Evolutionary conservation across 2,888 invertebrate species (phyloP).

Genomic region (Drosophila ezoana): DNA sequence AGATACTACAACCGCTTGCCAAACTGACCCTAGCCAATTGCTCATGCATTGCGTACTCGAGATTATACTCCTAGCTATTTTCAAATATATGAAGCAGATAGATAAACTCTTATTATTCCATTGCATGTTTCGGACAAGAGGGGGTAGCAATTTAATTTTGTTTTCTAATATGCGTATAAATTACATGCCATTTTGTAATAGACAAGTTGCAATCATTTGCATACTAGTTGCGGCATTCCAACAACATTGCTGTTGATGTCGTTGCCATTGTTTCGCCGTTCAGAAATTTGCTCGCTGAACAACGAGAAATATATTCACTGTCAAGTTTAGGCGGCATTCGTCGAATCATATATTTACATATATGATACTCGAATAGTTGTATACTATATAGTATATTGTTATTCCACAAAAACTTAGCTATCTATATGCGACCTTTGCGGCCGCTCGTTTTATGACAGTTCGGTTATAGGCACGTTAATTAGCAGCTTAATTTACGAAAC

Average conservation of each 20-base stretch:
- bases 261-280: constrained; percentile 31
- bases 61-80: constrained; percentile 24
- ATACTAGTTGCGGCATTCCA: constrained; percentile 32
- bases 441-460: constrained; percentile 40
- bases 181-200: constrained; percentile 48
- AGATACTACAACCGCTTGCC: constrained; percentile 1
- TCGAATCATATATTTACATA: constrained; percentile 18
- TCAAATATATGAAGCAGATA: constrained; percentile 18
- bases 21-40: constrained; percentile 68
- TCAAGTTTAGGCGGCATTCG: constrained; percentile 39
- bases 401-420: constrained; percentile 13
- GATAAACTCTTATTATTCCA: constrained; percentile 3
- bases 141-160: constrained; percentile 7
- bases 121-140: neutral
- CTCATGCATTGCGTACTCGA: constrained; percentile 39
- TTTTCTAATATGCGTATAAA: constrained; percentile 44
- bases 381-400: constrained; percentile 5
- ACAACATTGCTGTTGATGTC: constrained; percentile 22
- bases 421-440: constrained; percentile 43
- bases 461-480: constrained; percentile 35
- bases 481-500: constrained; percentile 35
- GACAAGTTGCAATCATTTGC: constrained; percentile 54
- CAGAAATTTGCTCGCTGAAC: constrained; percentile 23
- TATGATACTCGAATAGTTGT: neutral
- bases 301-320: constrained; percentile 47